A percentile compares a stretch with the other conserved stretches of the same genome.
Conservation (phyloP, 2,113 vertebrate genomes). For the Mesoclemmys tuberculata region DNA sequence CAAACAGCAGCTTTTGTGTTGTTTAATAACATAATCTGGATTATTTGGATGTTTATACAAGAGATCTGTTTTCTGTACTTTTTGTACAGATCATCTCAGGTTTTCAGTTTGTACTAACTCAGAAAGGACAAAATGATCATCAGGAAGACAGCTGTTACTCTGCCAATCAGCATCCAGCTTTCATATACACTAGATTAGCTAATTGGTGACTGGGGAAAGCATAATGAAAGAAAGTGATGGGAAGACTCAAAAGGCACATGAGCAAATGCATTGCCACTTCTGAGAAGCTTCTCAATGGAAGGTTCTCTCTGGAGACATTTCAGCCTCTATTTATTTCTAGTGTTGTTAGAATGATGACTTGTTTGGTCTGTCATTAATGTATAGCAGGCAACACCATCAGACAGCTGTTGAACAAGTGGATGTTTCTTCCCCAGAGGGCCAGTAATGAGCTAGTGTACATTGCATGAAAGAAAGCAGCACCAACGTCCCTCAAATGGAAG, state of each 20-base stretch:
- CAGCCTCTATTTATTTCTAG: not conserved
- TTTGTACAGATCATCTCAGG: not conserved
- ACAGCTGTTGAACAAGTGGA: too few relatives aligned
- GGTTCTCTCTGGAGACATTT: not conserved
- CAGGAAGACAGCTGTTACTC: not conserved
- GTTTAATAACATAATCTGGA: not conserved
- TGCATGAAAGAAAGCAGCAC: too few relatives aligned
- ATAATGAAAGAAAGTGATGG: not conserved
- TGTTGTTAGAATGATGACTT: not conserved
- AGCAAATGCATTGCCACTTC: not conserved
- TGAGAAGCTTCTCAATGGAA: not conserved
- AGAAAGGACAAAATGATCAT: not conserved
- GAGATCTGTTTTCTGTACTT: not conserved
- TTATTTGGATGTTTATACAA: not conserved
- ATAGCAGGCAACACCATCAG: too few relatives aligned
- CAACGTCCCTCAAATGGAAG: too few relatives aligned
- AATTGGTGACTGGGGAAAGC: not conserved
- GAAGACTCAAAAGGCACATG: not conserved
- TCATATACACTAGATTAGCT: not conserved
- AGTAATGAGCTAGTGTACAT: too few relatives aligned
- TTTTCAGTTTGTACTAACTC: not conserved
- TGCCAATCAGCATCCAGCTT: not conserved
- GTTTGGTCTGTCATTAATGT: not conserved
- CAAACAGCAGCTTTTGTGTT: not conserved
- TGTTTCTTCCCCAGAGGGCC: too few relatives aligned